These are phyloP conservation scores for Nemotelus pantherinus DNA, from an alignment of 2,888 invertebrate species.

Conservation along the genomic window DNA sequence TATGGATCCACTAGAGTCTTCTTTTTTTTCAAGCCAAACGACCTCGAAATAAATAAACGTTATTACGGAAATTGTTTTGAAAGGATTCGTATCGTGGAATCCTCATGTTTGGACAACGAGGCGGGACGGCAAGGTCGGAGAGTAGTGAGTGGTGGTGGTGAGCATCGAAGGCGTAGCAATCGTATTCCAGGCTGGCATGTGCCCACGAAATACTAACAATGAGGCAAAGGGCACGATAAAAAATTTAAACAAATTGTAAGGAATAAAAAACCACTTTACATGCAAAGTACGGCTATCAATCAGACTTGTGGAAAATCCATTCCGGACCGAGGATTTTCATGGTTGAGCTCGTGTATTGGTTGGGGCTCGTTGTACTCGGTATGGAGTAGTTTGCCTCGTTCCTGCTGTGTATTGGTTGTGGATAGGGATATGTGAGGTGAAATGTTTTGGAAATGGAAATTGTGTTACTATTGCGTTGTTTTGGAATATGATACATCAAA, in stretches of 20 bases:
- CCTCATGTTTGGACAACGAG: conserved; percentile 5
- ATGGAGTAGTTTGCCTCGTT: neutral
- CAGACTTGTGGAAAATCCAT: conserved; percentile 44
- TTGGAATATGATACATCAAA: too few species aligned
- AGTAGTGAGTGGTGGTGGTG: neutral
- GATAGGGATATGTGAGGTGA: neutral
- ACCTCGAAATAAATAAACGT: conserved; percentile 35
- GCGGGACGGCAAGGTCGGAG: neutral
- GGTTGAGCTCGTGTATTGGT: neutral
- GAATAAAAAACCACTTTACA: conserved; percentile 44
- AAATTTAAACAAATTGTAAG: conserved; percentile 44
- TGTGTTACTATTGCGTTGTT: too few species aligned
- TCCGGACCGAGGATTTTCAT: conserved; percentile 35
- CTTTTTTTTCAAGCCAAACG: conserved; percentile 14
- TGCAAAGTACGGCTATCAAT: conserved; percentile 45
- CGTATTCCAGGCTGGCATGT: neutral
- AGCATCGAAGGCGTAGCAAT: neutral
- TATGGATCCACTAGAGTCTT: neutral
- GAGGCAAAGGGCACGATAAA: conserved; percentile 33
- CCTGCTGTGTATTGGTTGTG: neutral
- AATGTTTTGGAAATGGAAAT: neutral
- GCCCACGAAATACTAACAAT: conserved; percentile 32
- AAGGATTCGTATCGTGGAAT: conserved; percentile 21
- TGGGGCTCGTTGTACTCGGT: conserved; percentile 2
- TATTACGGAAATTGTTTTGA: conserved; percentile 40